phyloP scores from a whole-genome alignment of 2,113 vertebrate species.

The Lophotis ruficrista region DNA sequence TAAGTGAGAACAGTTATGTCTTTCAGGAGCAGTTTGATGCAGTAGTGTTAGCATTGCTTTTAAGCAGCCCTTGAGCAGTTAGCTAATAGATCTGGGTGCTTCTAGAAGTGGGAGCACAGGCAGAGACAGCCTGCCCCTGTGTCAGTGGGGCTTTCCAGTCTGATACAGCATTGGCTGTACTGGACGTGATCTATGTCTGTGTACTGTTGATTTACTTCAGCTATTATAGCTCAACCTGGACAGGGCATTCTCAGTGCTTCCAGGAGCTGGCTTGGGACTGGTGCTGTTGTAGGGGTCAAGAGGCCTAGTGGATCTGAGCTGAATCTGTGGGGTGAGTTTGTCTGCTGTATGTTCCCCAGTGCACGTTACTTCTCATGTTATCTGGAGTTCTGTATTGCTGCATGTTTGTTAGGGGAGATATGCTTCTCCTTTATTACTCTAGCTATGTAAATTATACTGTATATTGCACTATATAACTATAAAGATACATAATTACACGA shows the following conservation, averaged over 20 bases:
- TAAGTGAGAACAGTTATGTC: not conserved
- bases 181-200: not conserved
- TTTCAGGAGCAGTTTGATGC: not conserved
- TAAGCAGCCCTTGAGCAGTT: not conserved
- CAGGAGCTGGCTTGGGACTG: not conserved
- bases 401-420: not conserved
- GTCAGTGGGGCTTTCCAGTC: not conserved
- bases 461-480: not conserved
- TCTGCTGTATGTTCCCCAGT: not conserved
- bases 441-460: not conserved
- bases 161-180: not conserved
- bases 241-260: accelerated
- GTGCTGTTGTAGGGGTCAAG: not conserved
- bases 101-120: not conserved
- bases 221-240: not conserved
- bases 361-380: not conserved
- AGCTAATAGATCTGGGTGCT: not conserved
- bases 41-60: not conserved
- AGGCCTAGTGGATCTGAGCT: not conserved
- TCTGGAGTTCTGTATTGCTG: not conserved
- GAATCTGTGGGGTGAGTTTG: not conserved
- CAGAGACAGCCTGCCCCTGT: not conserved
- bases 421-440: not conserved
- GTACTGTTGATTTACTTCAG: not conserved
- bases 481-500: not conserved